A percentile compares a stretch with the other conserved stretches of the same genome.
Evolutionary conservation across 2,888 invertebrate species (phyloP).

Genomic region (Trachelus iudaicus): DNA sequence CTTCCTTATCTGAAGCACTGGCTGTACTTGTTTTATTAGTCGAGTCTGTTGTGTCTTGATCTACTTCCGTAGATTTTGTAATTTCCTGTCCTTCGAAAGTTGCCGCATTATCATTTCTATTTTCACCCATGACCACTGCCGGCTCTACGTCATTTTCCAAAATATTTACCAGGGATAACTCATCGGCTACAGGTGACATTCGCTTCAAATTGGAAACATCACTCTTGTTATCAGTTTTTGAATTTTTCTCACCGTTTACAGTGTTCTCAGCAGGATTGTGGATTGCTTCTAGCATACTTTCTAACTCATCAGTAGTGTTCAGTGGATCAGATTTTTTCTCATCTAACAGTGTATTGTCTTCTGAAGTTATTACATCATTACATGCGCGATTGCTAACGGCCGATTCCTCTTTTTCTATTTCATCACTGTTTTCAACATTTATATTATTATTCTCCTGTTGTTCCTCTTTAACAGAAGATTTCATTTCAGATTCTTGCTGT

Average conservation of each 20-base stretch:
- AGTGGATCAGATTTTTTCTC: slow-evolving; percentile 57
- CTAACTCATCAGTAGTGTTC: slow-evolving; percentile 64
- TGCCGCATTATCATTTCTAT: slow-evolving; percentile 20
- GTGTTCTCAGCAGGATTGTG: slow-evolving; percentile 60
- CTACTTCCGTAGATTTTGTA: neutral
- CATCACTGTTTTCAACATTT: slow-evolving; percentile 59
- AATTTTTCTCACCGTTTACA: slow-evolving; percentile 46
- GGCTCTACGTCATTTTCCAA: slow-evolving; percentile 57
- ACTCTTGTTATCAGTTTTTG: slow-evolving; percentile 35
- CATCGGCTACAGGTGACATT: slow-evolving; percentile 60
- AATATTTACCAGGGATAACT: slow-evolving; percentile 62
- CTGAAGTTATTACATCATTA: slow-evolving; percentile 26
- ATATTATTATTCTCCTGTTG: slow-evolving; percentile 61
- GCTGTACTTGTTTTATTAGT: neutral
- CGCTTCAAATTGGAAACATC: slow-evolving; percentile 50
- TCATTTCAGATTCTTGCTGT: neutral
- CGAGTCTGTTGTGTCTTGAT: neutral
- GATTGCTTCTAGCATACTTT: slow-evolving; percentile 64
- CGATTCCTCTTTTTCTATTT: slow-evolving; percentile 25
- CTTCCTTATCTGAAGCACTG: slow-evolving; percentile 14
- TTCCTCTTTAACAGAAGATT: neutral
- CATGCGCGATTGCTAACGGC: slow-evolving; percentile 14
- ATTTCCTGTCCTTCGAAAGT: slow-evolving; percentile 1
- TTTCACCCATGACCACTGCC: slow-evolving; percentile 35
- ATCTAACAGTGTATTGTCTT: slow-evolving; percentile 24